phyloP scores from a whole-genome alignment of 2,888 invertebrate species.

The Corbicula japonica region DNA sequence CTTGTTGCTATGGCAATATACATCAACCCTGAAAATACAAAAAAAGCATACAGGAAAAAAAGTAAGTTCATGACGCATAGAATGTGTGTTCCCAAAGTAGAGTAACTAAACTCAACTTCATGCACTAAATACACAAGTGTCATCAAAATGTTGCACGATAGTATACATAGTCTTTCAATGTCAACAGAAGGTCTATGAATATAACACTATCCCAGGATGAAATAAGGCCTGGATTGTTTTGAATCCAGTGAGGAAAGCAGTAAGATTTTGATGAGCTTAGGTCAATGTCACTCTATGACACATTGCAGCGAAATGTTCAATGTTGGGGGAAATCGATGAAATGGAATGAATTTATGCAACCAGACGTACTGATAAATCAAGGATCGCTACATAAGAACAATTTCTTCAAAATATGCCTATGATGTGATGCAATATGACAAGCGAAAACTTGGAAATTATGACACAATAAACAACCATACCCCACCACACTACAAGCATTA shows the following conservation, averaged over 20 bases:
- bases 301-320: slow-evolving; percentile 12
- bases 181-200: too few relatives aligned
- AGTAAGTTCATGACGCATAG: slow-evolving; percentile 10
- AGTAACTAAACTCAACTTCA: too few relatives aligned
- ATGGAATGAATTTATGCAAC: slow-evolving; percentile 45
- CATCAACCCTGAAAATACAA: slow-evolving; percentile 20
- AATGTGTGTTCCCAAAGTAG: slow-evolving; percentile 16
- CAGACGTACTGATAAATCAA: slow-evolving; percentile 33
- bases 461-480: slow-evolving; percentile 44
- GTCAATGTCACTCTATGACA: slow-evolving; percentile 17
- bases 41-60: slow-evolving; percentile 37
- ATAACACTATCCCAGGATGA: too few relatives aligned
- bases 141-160: too few relatives aligned
- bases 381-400: not conserved
- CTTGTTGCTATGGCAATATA: slow-evolving; percentile 32
- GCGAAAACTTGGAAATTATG: slow-evolving; percentile 24
- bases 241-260: too few relatives aligned
- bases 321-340: slow-evolving; percentile 41
- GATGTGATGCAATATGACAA: slow-evolving; percentile 68
- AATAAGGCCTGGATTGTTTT: too few relatives aligned
- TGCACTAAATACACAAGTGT: too few relatives aligned
- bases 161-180: too few relatives aligned
- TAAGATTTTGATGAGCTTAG: slow-evolving; percentile 17
- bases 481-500: slow-evolving; percentile 58
- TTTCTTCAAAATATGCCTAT: slow-evolving; percentile 20